Percentiles rank a stretch among this genome's conserved stretches.
phyloP scores from a whole-genome alignment of 2,113 vertebrate species.

The Cheilinus undulatus region DNA sequence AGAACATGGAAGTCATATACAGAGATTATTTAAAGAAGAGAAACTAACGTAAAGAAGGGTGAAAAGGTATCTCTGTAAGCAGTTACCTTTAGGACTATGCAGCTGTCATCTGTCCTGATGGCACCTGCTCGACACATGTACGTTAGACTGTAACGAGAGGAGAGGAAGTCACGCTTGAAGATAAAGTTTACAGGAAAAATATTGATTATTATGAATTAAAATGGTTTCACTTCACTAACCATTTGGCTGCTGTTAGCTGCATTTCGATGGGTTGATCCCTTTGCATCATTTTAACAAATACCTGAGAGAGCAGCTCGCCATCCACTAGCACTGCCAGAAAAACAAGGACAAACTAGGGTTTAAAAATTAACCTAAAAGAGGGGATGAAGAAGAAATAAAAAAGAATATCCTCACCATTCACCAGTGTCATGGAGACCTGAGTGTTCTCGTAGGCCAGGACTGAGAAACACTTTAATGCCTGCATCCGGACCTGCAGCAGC shows the following conservation, averaged over 20 bases:
- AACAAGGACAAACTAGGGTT: not conserved
- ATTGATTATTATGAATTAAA: no score
- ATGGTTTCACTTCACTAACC: constrained; percentile 82
- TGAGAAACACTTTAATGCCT: constrained; percentile 98
- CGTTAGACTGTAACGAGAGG: constrained; percentile 88
- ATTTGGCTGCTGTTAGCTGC: constrained; percentile 99
- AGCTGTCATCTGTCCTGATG: constrained; percentile 93
- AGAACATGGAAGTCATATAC: not conserved
- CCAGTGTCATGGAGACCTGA: constrained; percentile 96
- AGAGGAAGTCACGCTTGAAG: constrained; percentile 4
- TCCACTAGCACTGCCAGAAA: constrained; percentile 91
- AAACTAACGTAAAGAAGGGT: not conserved
- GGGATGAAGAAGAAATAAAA: not conserved
- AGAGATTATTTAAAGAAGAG: not conserved
- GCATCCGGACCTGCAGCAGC: constrained; percentile 92
- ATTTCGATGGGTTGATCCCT: constrained; percentile 99
- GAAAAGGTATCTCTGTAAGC: not conserved
- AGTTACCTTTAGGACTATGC: constrained; percentile 93
- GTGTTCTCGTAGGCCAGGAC: constrained; percentile 98
- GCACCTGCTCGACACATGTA: constrained; percentile 99
- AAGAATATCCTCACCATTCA: constrained; percentile 89
- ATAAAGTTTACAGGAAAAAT: not conserved
- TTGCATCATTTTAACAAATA: constrained; percentile 99
- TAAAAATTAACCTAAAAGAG: not conserved
- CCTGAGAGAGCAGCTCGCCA: constrained; percentile 94